Base-by-base conservation (phyloP, 2,113 vertebrate species). In the Mobula hypostoma region DNA sequence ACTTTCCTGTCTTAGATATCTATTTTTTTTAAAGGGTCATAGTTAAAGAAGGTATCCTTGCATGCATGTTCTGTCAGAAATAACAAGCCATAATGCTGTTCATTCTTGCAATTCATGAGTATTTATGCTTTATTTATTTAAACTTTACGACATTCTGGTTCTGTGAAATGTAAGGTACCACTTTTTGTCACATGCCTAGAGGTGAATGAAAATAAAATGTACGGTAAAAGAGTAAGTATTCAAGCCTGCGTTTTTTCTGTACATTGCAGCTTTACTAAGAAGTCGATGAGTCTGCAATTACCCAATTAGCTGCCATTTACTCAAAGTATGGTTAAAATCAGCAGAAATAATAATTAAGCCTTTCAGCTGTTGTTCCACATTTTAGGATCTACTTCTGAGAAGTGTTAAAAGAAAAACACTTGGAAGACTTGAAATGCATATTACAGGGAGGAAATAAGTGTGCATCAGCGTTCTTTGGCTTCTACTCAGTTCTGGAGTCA, bases 101-200 rank as follows among this genome's bases (percentile, higher is more conserved):
- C 70, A 11, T 74, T 93, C 24, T 56, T 93, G 70, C 29, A 24
- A 36, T 74, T n/a, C 21, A 48, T 93, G 17, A 72, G 68, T 74
- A 93, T 93, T 93, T 93, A 93, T 74, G 70, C 40, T 93, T 93
- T 93, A 93, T 93, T 93, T 93, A 93, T 93, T 93, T 93, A 93
- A 93, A 93, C 70, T 76, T 93, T 93, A 92, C 36, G 36, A 93
- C 68, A 32, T 90, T 72, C 68, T 48, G 91, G 72, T 93, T 48
- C 91, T 93, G 91, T 93, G 68, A 93, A 74, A 76, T 93, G 91
- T 93, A 93, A 93, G 68, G 68, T 72, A 72, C 68, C 91, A 93
- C 91, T 93, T 93, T 93, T 93, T 93, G 91, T 93, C 91, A 93
- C 27, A 56, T 93, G 91, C 40, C 68, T 56, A 15, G 70, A 93